A percentile compares a stretch with the other conserved stretches of the same genome.
Evolutionary conservation across 2,888 invertebrate species (phyloP).

Genomic region (Apamea anceps): DNA sequence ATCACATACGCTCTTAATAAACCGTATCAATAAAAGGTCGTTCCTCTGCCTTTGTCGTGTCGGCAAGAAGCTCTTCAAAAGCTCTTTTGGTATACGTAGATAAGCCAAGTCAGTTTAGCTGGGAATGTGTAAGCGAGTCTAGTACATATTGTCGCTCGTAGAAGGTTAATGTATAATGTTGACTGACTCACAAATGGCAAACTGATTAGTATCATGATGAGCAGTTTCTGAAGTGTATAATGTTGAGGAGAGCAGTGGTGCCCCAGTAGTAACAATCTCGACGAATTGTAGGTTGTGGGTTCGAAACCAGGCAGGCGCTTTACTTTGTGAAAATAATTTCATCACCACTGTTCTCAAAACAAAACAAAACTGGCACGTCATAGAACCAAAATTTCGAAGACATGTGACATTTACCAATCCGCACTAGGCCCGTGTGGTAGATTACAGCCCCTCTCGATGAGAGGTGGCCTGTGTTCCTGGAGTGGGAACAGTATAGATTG

Average conservation of each 20-base stretch:
- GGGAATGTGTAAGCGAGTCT: not conserved
- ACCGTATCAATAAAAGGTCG: constrained; percentile 7
- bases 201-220: no score
- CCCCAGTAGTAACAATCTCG: not conserved
- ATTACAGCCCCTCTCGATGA: not conserved
- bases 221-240: not conserved
- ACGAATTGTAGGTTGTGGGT: not conserved
- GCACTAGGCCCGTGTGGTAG: not conserved
- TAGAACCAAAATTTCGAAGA: not conserved
- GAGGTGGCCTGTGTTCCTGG: not conserved
- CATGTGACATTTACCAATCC: not conserved
- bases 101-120: not conserved
- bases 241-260: not conserved
- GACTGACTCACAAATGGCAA: not conserved
- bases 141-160: not conserved
- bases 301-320: not conserved
- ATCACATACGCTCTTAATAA: not conserved
- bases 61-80: not conserved
- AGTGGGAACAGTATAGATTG: not conserved
- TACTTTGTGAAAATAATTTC: not conserved
- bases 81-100: not conserved
- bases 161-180: not conserved
- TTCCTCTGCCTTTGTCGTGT: not conserved
- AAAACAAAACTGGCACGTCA: not conserved
- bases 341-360: not conserved